Conservation (phyloP, 2,797 vertebrate species). For the Gallinago solitaria region DNA sequence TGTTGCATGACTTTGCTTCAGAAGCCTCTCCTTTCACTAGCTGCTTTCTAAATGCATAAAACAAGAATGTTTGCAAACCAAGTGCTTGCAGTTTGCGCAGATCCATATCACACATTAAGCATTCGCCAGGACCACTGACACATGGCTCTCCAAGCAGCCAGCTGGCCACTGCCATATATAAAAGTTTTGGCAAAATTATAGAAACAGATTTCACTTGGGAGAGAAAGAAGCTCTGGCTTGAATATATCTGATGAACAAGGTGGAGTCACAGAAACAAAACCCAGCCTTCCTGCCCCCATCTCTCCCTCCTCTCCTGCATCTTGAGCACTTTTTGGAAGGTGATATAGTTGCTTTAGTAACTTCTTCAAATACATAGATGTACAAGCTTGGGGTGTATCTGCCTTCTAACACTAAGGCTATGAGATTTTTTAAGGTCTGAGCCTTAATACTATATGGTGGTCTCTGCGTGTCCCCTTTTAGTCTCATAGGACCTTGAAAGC, state of each 20-base stretch:
- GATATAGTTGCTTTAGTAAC: neutral
- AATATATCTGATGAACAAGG: conserved; percentile 35
- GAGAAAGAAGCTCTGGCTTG: conserved; percentile 42
- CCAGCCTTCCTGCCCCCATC: neutral
- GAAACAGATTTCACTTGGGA: conserved; percentile 60
- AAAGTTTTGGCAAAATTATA: conserved; percentile 59
- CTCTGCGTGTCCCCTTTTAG: neutral
- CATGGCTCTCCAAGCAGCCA: conserved; percentile 71
- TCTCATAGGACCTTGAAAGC: neutral
- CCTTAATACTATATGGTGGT: neutral
- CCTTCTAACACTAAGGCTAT: neutral
- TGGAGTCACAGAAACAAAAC: conserved; percentile 21
- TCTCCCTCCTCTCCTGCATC: neutral
- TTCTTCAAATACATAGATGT: neutral
- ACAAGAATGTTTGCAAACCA: conserved; percentile 65
- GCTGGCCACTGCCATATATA: conserved; percentile 70
- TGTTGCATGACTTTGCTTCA: conserved; percentile 32
- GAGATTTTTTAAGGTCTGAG: neutral
- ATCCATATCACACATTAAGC: conserved; percentile 66
- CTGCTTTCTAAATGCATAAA: conserved; percentile 60
- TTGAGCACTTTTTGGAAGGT: neutral
- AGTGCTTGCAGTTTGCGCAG: conserved; percentile 50
- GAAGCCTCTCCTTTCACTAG: conserved; percentile 44
- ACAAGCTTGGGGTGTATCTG: neutral
- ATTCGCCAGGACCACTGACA: conserved; percentile 63